Conservation (phyloP, 1,140 invertebrate species). For the Brachionus sp. region DNA sequence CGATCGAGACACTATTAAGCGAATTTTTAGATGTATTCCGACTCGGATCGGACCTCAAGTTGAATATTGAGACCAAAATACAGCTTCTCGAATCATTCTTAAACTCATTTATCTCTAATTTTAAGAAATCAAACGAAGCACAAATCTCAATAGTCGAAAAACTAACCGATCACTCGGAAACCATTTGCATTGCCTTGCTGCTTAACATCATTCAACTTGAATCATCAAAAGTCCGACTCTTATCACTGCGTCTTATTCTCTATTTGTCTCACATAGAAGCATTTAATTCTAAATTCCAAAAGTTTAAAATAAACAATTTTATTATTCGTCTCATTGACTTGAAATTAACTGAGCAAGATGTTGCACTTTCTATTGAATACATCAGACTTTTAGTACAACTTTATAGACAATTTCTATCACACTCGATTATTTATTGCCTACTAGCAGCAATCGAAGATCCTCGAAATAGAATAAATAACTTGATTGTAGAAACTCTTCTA, state of each 20-base stretch:
- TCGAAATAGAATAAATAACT: neutral
- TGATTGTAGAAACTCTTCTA: neutral
- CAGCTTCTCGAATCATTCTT: neutral
- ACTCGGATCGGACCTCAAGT: neutral
- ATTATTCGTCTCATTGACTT: slow-evolving; percentile 24
- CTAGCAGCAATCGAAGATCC: slow-evolving; percentile 16
- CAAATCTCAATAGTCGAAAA: neutral
- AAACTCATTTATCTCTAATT: neutral
- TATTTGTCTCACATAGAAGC: neutral
- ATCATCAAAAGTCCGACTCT: neutral
- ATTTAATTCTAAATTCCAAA: slow-evolving; percentile 10
- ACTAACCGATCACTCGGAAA: neutral
- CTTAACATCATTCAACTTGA: neutral
- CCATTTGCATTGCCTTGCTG: neutral
- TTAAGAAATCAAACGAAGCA: neutral
- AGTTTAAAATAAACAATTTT: neutral
- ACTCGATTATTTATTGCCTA: neutral
- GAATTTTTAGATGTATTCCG: neutral
- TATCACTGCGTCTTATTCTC: slow-evolving; percentile 11
- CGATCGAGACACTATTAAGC: neutral
- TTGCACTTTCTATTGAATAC: slow-evolving; percentile 26
- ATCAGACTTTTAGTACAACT: neutral
- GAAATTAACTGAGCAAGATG: neutral
- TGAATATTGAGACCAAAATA: neutral
- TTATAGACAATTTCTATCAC: neutral